phyloP scores from a whole-genome alignment of 2,113 vertebrate genomes.

The Pao palembangensis region DNA sequence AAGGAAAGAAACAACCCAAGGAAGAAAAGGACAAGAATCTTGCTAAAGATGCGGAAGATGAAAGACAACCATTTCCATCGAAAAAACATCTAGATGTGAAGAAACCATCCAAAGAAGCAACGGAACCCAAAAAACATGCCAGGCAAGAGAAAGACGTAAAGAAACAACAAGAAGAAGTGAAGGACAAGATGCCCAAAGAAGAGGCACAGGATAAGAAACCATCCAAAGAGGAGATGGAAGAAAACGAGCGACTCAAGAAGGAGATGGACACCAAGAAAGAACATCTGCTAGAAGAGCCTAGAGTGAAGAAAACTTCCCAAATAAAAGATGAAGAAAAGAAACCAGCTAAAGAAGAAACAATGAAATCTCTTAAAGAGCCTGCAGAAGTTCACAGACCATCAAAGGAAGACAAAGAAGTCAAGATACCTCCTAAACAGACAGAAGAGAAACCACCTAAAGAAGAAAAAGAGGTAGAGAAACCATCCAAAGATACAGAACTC shows the following conservation, averaged over 20 bases:
- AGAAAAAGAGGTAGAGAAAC: not conserved
- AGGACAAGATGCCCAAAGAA: not conserved
- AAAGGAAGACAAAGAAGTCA: not conserved
- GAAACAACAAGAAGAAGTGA: not conserved
- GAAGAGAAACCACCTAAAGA: not conserved
- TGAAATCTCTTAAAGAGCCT: not conserved
- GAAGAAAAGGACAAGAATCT: not conserved
- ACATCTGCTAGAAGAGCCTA: not conserved
- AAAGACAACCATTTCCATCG: not conserved
- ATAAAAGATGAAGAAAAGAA: constrained; percentile 2
- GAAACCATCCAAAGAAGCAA: constrained; percentile 8
- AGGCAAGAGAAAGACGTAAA: constrained; percentile 11
- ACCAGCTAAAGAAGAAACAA: not conserved
- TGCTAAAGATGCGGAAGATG: not conserved
- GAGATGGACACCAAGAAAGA: not conserved
- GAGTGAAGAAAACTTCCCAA: not conserved
- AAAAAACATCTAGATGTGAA: constrained; percentile 4
- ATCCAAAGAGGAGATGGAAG: not conserved
- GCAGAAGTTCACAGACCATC: not conserved
- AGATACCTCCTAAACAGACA: not conserved
- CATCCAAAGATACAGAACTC: not conserved
- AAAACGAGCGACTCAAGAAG: not conserved
- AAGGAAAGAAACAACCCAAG: not conserved
- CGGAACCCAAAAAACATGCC: not conserved
- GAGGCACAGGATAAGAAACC: not conserved